Evolutionary conservation across 2,113 vertebrate genomes (phyloP).

Genomic region (Verasper variegatus): DNA sequence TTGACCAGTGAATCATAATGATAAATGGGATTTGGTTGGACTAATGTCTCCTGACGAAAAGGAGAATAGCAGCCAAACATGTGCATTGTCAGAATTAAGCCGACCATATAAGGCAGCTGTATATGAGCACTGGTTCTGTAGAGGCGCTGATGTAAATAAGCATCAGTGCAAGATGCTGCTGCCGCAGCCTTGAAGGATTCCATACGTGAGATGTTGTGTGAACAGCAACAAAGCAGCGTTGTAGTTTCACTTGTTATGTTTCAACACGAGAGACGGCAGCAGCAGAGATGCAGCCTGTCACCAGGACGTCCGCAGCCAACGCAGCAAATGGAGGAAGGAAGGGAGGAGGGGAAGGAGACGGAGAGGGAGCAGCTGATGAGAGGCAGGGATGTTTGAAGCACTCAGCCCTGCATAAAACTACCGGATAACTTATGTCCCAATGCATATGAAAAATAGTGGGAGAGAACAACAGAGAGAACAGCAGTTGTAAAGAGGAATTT

Average conservation of each 20-base stretch:
- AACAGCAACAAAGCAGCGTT: slow-evolving; percentile 6
- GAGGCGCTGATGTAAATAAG: slow-evolving; percentile 15
- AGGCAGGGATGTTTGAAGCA: slow-evolving; percentile 1
- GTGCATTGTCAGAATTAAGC: not conserved
- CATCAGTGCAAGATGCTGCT: slow-evolving; percentile 12
- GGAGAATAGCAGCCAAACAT: not conserved
- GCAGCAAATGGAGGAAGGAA: slow-evolving; percentile 9
- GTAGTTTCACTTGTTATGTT: slow-evolving; percentile 30
- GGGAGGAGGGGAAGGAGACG: not conserved
- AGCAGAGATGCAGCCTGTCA: slow-evolving; percentile 42
- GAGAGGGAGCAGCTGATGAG: not conserved
- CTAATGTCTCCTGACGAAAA: not conserved
- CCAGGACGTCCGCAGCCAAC: slow-evolving; percentile 25
- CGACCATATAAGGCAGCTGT: not conserved
- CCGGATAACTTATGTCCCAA: not conserved
- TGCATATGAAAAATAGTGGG: not conserved
- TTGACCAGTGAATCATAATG: not conserved
- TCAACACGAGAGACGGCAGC: slow-evolving; percentile 8
- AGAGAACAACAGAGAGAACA: not conserved
- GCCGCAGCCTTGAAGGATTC: slow-evolving; percentile 23
- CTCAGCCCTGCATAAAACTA: not conserved
- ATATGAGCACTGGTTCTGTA: not conserved
- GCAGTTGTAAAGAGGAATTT: not conserved
- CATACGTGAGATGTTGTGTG: slow-evolving; percentile 1
- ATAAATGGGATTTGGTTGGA: not conserved